These are phyloP conservation scores for Manis pentadactyla DNA, from an alignment of 2,797 vertebrate species.

Conservation along the genomic window DNA sequence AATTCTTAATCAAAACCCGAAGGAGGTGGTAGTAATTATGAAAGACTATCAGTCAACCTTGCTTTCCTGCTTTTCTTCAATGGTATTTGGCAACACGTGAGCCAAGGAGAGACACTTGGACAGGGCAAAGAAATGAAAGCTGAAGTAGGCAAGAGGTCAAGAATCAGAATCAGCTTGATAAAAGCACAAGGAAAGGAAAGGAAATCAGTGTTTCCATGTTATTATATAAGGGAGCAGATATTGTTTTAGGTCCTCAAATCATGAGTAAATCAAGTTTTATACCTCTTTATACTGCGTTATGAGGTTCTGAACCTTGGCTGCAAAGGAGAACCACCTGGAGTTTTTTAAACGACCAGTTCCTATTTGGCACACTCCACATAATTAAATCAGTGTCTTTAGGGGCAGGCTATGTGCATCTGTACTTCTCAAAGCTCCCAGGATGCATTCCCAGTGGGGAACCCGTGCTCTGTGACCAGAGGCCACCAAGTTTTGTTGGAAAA, in stretches of 20 bases:
- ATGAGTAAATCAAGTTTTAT: neutral
- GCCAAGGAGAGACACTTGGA: neutral
- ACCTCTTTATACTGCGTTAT: neutral
- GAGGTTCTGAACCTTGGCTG: neutral
- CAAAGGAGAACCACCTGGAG: conserved; percentile 16
- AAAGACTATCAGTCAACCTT: neutral
- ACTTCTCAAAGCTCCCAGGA: conserved; percentile 23
- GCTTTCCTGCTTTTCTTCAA: conserved; percentile 2
- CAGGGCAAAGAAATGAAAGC: neutral
- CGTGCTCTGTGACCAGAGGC: neutral
- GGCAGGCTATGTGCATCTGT: neutral
- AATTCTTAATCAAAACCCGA: neutral
- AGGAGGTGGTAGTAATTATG: neutral
- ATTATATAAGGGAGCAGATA: neutral
- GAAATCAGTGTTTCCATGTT: neutral
- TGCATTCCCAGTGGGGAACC: neutral
- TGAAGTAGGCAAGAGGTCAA: neutral
- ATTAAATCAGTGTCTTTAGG: conserved; percentile 6
- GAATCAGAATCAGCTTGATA: neutral
- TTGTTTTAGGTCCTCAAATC: neutral
- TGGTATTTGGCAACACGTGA: neutral
- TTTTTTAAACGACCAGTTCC: conserved; percentile 14
- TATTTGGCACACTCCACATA: neutral
- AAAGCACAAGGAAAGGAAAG: neutral
- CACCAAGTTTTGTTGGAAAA: neutral